Percentiles rank a stretch among this genome's conserved stretches.
These are phyloP conservation scores for Sturmia bella DNA, from an alignment of 2,888 invertebrate genomes.

Conservation along the genomic window DNA sequence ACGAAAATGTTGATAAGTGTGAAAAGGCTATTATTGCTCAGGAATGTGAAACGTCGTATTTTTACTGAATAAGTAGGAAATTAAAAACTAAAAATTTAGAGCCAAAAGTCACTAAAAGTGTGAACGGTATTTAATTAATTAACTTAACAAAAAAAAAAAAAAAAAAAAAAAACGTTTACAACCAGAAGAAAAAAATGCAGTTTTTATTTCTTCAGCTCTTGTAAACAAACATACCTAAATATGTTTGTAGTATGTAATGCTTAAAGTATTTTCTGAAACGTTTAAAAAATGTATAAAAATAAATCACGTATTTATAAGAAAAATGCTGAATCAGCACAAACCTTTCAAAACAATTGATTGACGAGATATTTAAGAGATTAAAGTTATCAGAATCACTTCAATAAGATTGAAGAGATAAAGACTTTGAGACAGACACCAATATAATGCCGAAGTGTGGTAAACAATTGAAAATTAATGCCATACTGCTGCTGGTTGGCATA, in stretches of 20 bases:
- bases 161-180: neutral
- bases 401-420: slow-evolving; percentile 66
- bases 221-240: neutral
- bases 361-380: slow-evolving; percentile 67
- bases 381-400: slow-evolving; percentile 64
- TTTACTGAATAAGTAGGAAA: slow-evolving; percentile 1
- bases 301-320: slow-evolving; percentile 60
- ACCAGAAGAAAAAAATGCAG: slow-evolving; percentile 1
- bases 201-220: neutral
- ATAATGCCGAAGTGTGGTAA: slow-evolving; percentile 27
- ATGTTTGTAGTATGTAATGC: too few species aligned
- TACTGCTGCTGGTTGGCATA: slow-evolving; percentile 27
- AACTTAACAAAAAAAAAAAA: neutral
- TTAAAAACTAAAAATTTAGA: neutral
- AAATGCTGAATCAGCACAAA: slow-evolving; percentile 52
- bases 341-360: slow-evolving; percentile 13
- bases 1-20: too few species aligned
- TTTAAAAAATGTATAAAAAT: slow-evolving; percentile 32
- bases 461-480: slow-evolving; percentile 10
- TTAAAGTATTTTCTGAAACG: slow-evolving; percentile 26
- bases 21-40: too few species aligned
- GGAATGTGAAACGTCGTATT: too few species aligned
- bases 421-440: slow-evolving; percentile 37
- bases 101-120: neutral
- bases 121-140: neutral